phyloP scores from a whole-genome alignment of 2,797 vertebrate genomes.

The Pogonophryne albipinna region DNA sequence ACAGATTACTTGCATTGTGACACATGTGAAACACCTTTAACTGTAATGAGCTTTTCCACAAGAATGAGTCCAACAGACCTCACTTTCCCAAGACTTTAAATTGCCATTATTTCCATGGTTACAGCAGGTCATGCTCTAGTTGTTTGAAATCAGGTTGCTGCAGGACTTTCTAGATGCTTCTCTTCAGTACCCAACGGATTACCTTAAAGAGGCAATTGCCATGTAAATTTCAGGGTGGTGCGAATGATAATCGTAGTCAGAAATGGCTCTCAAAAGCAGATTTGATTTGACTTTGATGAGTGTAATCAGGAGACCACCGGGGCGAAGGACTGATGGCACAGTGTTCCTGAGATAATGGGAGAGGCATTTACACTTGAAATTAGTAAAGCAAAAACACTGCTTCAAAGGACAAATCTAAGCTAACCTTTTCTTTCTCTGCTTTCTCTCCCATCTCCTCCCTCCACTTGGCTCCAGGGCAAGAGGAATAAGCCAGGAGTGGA shows the following conservation, averaged over 20 bases:
- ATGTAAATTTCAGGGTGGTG: conserved; percentile 82
- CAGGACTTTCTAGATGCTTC: conserved; percentile 68
- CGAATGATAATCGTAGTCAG: conserved; percentile 76
- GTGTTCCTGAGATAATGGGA: conserved; percentile 74
- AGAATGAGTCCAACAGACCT: conserved; percentile 55
- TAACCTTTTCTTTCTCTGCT: conserved; percentile 79
- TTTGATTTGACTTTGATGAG: conserved; percentile 84
- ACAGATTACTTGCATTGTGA: conserved; percentile 74
- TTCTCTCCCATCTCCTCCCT: conserved; percentile 62
- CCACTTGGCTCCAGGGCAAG: conserved; percentile 82
- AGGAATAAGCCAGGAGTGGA: conserved; percentile 87
- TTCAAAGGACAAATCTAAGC: conserved; percentile 67
- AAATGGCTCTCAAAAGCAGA: conserved; percentile 73
- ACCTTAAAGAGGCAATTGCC: conserved; percentile 80
- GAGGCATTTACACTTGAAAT: conserved; percentile 68
- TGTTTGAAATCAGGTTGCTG: conserved; percentile 72
- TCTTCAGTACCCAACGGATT: conserved; percentile 62
- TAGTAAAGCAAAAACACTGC: conserved; percentile 60
- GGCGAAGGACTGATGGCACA: conserved; percentile 65
- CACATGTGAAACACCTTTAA: conserved; percentile 70
- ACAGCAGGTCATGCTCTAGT: conserved; percentile 72
- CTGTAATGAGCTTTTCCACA: conserved; percentile 77
- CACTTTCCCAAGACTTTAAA: conserved; percentile 64
- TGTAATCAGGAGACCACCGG: conserved; percentile 80
- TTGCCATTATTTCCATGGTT: conserved; percentile 81